Percentiles rank a stretch among this genome's conserved stretches.
phyloP scores from a whole-genome alignment of 2,888 invertebrate genomes.

The Criorhina ranunculi region DNA sequence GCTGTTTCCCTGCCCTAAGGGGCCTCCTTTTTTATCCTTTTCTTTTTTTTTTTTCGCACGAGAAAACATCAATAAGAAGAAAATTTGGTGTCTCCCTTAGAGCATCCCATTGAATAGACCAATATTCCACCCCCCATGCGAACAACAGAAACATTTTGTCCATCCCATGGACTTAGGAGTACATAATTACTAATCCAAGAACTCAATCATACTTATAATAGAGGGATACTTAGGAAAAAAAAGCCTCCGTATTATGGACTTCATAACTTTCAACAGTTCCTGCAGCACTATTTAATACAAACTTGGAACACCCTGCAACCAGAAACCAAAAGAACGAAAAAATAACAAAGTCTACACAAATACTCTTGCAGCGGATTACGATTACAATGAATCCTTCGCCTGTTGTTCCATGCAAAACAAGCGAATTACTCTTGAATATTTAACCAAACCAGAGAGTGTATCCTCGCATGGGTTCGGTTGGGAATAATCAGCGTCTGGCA shows the following conservation, averaged over 20 bases:
- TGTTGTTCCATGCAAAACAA: conserved; percentile 54
- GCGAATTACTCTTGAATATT: conserved; percentile 42
- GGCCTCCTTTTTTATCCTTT: background rate
- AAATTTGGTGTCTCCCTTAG: conserved; percentile 2
- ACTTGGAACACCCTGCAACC: background rate
- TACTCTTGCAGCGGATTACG: conserved; percentile 54
- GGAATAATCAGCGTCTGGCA: conserved; percentile 46
- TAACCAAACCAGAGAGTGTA: conserved; percentile 38
- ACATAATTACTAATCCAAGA: conserved; percentile 39
- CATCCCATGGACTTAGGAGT: background rate
- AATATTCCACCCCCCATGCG: conserved; percentile 1
- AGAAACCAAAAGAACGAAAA: background rate
- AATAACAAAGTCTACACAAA: conserved; percentile 47
- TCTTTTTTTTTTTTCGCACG: conserved; percentile 1
- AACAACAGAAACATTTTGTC: background rate
- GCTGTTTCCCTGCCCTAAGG: conserved; percentile 4
- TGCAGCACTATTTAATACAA: conserved; percentile 11
- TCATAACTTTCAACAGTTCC: background rate
- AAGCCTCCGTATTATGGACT: background rate
- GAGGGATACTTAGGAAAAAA: background rate
- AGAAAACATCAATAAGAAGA: conserved; percentile 29
- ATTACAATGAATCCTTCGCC: conserved; percentile 53
- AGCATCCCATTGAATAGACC: conserved; percentile 26
- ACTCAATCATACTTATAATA: conserved; percentile 26
- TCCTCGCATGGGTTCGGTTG: conserved; percentile 25